phyloP scores from a whole-genome alignment of 2,797 vertebrate species.

The Amniataba percoides region DNA sequence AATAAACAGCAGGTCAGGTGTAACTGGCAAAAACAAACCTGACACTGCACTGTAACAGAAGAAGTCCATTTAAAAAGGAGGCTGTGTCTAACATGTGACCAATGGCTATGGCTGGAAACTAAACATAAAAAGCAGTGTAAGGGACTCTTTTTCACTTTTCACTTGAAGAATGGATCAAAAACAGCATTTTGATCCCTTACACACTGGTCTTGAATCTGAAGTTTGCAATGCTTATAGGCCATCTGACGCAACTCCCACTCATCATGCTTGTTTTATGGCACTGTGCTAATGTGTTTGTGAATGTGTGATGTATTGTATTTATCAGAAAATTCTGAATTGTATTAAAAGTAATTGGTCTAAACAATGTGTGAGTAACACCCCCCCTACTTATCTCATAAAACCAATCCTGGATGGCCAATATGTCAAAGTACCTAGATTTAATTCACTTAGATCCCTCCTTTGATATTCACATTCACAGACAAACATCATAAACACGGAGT shows the following conservation, averaged over 20 bases:
- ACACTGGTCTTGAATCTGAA: too few relatives aligned
- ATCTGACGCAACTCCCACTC: too few relatives aligned
- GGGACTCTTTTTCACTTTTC: too few relatives aligned
- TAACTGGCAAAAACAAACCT: constrained; percentile 43
- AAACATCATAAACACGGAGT: constrained; percentile 17
- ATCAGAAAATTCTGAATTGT: neutral
- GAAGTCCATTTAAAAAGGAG: constrained; percentile 4
- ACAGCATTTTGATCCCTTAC: too few relatives aligned
- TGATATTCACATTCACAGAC: constrained; percentile 38
- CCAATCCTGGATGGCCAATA: neutral
- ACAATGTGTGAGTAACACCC: neutral
- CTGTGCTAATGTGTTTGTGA: too few relatives aligned
- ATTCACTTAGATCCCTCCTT: constrained; percentile 22
- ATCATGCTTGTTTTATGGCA: too few relatives aligned
- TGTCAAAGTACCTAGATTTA: constrained; percentile 6
- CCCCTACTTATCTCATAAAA: constrained; percentile 15
- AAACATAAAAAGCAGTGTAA: neutral
- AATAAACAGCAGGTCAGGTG: constrained; percentile 54
- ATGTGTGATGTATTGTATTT: too few relatives aligned
- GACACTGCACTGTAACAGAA: constrained; percentile 23
- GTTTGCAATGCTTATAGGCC: too few relatives aligned
- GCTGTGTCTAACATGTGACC: neutral
- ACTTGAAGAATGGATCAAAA: too few relatives aligned
- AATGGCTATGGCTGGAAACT: constrained; percentile 1
- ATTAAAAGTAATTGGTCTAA: neutral